These are phyloP conservation scores for Characodon lateralis DNA, from an alignment of 2,797 vertebrate species.

Conservation along the genomic window DNA sequence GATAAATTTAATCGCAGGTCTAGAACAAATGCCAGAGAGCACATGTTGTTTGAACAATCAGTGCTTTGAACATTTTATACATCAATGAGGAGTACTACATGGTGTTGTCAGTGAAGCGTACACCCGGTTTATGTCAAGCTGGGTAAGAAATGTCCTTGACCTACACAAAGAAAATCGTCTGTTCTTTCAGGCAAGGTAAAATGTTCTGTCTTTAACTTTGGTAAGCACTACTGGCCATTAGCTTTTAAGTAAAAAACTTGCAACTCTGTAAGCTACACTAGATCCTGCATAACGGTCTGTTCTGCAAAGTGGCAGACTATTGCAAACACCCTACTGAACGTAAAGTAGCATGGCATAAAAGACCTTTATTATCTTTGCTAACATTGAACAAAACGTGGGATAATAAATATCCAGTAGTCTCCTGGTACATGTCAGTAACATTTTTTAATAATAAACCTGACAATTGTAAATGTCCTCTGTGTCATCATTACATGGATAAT, in stretches of 20 bases:
- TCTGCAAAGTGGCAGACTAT: not conserved
- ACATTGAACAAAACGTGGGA: not conserved
- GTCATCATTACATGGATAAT: slow-evolving; percentile 84
- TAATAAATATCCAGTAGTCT: not conserved
- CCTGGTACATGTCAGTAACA: not conserved
- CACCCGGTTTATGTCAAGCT: too few species aligned
- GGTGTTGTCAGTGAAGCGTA: not conserved
- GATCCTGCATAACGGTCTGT: not conserved
- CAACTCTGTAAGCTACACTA: not conserved
- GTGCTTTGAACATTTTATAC: not conserved
- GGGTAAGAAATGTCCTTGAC: not conserved
- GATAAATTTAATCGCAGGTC: not conserved
- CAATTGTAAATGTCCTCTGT: slow-evolving; percentile 82
- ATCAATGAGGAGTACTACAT: not conserved
- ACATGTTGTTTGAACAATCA: not conserved
- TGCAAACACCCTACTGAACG: not conserved
- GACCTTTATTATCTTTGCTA: not conserved
- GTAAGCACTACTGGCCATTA: not conserved
- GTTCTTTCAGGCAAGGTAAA: not conserved
- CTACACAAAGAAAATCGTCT: not conserved
- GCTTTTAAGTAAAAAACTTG: not conserved
- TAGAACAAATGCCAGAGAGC: not conserved
- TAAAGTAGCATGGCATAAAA: not conserved
- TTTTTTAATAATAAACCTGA: slow-evolving; percentile 73
- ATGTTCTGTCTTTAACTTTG: too few species aligned